Percentiles rank a stretch among this genome's conserved stretches.
These are phyloP conservation scores for Gymnothorax javanicus DNA, from an alignment of 2,797 vertebrate species.

Conservation along the genomic window DNA sequence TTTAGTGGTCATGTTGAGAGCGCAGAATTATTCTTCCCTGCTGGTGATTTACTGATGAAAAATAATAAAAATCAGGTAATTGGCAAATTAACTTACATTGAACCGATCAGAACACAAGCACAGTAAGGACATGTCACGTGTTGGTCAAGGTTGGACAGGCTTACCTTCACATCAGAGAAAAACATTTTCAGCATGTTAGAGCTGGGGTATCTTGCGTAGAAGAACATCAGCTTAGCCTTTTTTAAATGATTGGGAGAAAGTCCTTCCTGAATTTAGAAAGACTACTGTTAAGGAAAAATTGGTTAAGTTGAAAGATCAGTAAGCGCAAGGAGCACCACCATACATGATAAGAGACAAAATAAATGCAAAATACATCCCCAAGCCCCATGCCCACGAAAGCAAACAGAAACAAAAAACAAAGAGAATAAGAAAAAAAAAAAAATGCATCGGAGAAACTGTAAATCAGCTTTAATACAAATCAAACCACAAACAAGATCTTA, in stretches of 20 bases:
- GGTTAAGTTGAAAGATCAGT: neutral
- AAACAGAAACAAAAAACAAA: constrained; percentile 65
- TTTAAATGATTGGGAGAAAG: constrained; percentile 98
- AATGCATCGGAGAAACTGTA: constrained; percentile 68
- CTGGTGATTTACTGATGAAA: neutral
- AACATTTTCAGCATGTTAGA: constrained; percentile 99
- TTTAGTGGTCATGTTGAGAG: neutral
- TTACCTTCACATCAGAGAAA: constrained; percentile 99
- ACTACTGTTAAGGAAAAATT: constrained; percentile 80
- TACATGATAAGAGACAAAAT: constrained; percentile 67
- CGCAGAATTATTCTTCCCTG: neutral
- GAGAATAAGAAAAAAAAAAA: constrained; percentile 67
- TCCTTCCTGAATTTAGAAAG: constrained; percentile 96
- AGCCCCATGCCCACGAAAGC: constrained; percentile 38
- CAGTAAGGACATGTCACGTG: neutral
- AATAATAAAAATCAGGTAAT: neutral
- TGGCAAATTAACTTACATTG: neutral
- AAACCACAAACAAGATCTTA: constrained; percentile 65
- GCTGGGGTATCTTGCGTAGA: constrained; percentile 97
- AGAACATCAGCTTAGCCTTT: constrained; percentile 99
- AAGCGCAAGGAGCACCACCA: constrained; percentile 54
- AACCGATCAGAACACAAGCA: neutral
- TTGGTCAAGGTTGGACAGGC: constrained; percentile 42
- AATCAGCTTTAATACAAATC: constrained; percentile 67
- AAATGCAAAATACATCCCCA: constrained; percentile 69